Conservation (phyloP, 1,140 invertebrate species). For the Trichonephila clavipes region DNA sequence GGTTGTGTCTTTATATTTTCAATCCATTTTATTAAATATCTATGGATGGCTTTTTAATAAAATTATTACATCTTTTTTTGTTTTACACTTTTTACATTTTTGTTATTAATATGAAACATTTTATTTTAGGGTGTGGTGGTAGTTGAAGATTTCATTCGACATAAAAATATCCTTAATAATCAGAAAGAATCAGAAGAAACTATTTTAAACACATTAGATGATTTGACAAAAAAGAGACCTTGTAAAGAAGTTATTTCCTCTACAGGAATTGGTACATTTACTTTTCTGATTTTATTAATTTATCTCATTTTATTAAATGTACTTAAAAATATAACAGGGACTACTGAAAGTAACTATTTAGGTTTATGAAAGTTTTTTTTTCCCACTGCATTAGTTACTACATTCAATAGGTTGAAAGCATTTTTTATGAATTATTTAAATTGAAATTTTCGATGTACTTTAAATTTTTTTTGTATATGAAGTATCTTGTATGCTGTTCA, state of each 20-base stretch:
- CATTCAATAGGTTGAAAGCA: too few species aligned
- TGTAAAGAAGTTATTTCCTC: constrained; percentile 64
- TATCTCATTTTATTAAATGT: too few species aligned
- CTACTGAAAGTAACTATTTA: too few species aligned
- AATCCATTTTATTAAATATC: not conserved
- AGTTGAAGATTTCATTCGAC: constrained; percentile 65
- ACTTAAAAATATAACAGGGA: too few species aligned
- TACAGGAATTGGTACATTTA: constrained; percentile 64
- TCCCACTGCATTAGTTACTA: too few species aligned
- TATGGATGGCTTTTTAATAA: not conserved
- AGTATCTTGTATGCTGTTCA: too few species aligned
- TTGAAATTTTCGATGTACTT: too few species aligned
- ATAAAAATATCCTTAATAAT: constrained; percentile 65
- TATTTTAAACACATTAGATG: constrained; percentile 26
- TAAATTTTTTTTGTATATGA: too few species aligned
- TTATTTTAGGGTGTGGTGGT: constrained; percentile 75
- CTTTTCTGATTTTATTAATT: not conserved
- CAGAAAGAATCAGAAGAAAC: constrained; percentile 39
- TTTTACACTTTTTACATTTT: not conserved
- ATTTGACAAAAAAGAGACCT: constrained; percentile 62
- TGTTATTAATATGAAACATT: not conserved
- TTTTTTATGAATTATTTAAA: too few species aligned
- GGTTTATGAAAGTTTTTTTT: too few species aligned
- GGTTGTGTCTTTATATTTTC: too few species aligned
- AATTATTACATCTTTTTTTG: too few species aligned